Evolutionary conservation across 2,797 vertebrate species (phyloP), one percentile per base, ranked within the genome.

Genomic region (Rhinoraja longicauda): DNA sequence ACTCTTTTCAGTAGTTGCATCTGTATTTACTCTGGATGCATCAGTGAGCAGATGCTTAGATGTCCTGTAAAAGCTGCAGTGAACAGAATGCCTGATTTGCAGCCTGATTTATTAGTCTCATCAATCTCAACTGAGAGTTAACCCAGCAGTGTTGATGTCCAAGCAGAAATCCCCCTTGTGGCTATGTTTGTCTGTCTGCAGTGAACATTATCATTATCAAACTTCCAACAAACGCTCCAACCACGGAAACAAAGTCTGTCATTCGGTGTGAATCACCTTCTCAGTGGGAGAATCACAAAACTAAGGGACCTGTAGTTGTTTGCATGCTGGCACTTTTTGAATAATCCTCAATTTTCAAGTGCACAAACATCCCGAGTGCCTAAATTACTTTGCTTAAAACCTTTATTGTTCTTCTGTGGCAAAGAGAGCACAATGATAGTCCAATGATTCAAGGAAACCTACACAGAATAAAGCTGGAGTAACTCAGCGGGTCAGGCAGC

Each of bases 31-130:
- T 95, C 95, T 94, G 94, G 93, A 86, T 93, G 93, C 93, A 94
- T 94, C 93, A 93, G 94, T 95, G 94, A 94, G 94, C 95, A 96
- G 95, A 95, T 94, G 95, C 93, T 93, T 93, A 93, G 94, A 94
- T 96, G 95, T 94, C 94, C 93, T 95, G 94, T 95, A 94, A 95
- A 94, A 95, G 94, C 93, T 93, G 93, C 84, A 94, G 93, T 8
- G 93, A 93, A 94, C 93, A 93, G 93, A 94, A 93, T 59, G 72
- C 93, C 93, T 93, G 94, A 94, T 94, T 59, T 93, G 93, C 93
- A 93, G 93, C 93, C 26, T 13, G 94, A 93, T 95, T 95, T 94
- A 94, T 95, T 94, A 90, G 59, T 93, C 93, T 93, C 94, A 93
- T 93, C 94, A 93, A 93, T 94, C 93, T 94, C 94, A 95, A 95